Base-by-base conservation (phyloP, 2,797 vertebrate species). In the Clarias platycephalus region DNA sequence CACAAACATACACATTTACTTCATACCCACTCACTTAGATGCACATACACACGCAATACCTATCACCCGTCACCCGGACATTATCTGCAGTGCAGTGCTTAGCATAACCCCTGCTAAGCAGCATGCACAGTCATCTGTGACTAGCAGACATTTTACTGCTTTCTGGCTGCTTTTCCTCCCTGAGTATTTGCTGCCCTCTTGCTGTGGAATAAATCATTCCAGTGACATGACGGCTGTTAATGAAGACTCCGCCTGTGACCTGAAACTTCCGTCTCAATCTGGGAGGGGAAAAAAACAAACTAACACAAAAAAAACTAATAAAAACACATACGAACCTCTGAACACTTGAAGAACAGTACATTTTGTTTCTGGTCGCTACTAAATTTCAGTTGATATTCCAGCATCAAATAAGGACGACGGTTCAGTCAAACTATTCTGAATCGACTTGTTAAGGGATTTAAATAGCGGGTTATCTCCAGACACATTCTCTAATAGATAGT, bases 151-250 rank as follows among this genome's bases (percentile, higher is more conserved):
- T 87, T 86, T 83, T 77, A 62, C 31, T 83, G 66, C 74, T 77
- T 84, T 85, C 81, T 53, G 78, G 31, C 66, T 44, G 68, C 22
- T 10, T 49, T 66, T 70, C 16, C 67, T 72, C 40, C 63, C 55
- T 76, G 81, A 80, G 79, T 87, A 84, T 91, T 81, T 91, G 88
- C 90, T 91, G 91, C 89, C 91, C 90, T 88, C 90, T 91, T 87
- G 87, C 89, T 89, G 90, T 81, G 81, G 80, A 80, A 80, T 58
- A 71, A 82, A 80, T 79, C 75, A 78, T 31, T 76, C 78, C 81
- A 64, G 70, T 78, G 74, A 83, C 63, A 76, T 37, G 74, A 72
- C 34, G 24, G 31, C 24, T 70, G 44, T 34, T 74, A 72, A 86
- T 53, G 83, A 86, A 84, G 60, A 55, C 37, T 64, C 31, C 6